phyloP scores from a whole-genome alignment of 2,113 vertebrate species.

The Emydura subglobosa region DNA sequence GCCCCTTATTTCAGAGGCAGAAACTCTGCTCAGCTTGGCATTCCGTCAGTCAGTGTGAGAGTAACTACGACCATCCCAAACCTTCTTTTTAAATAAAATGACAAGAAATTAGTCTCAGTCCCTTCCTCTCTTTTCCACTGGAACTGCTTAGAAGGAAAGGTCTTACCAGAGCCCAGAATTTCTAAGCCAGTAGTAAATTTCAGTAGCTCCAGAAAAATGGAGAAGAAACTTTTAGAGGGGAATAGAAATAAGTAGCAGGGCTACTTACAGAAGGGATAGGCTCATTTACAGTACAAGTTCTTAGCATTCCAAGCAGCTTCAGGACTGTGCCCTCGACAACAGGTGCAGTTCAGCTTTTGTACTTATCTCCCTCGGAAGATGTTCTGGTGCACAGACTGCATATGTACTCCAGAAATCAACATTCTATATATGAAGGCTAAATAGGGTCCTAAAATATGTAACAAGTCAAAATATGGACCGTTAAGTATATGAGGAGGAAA shows the following conservation, averaged over 20 bases:
- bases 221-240: background rate
- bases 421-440: background rate
- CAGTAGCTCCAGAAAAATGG: fast-evolving
- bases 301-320: background rate
- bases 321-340: background rate
- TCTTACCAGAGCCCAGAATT: fast-evolving
- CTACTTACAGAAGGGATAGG: background rate
- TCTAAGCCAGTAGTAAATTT: background rate
- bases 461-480: background rate
- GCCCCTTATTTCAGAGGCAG: background rate
- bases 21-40: background rate
- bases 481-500: background rate
- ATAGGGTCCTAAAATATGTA: background rate
- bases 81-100: background rate
- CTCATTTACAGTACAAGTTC: fast-evolving
- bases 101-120: background rate
- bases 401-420: background rate
- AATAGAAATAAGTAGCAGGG: background rate
- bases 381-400: background rate
- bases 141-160: fast-evolving
- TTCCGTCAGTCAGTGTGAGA: fast-evolving
- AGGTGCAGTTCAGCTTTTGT: background rate
- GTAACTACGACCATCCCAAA: background rate
- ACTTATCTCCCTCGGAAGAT: fast-evolving
- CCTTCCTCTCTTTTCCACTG: background rate